Base-by-base conservation (phyloP, 2,113 vertebrate genomes). In the Anguilla japonica region DNA sequence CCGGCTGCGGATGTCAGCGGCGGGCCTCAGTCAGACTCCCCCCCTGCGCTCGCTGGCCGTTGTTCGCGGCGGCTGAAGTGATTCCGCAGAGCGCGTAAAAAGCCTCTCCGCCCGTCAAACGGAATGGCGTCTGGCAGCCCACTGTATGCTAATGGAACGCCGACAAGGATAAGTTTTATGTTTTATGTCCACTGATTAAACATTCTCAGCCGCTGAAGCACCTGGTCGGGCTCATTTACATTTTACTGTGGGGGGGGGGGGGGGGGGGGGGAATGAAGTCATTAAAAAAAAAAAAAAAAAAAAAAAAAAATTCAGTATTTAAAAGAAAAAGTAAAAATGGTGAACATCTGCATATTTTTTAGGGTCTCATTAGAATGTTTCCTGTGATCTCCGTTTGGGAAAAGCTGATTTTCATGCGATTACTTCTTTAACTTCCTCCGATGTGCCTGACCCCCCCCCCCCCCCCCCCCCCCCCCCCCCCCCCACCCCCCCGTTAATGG, bases 361-460 rank as follows among this genome's bases (percentile, higher is more conserved):
- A 40, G 41, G 26, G 87, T 60, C 79, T 41, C 39, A 50, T 60
- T 85, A 46, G 79, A 79, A 84, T 40, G 81, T 63, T 7, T 20
- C 53, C 29, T 41, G 85, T 86, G 39, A 83, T 80, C 79, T 80
- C 29, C 2, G 75, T 50, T n/a, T 86, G 43, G 57, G 71, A 41
- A 80, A 85, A 20, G 26, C 86, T 83, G 57, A 88, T 89, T 85
- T 43, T 82, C n/a, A 26, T 89, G 41, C 75, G 85, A 50, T 87
- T 81, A 84, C 87, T 88, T 86, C 56, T 40, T 22, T 13, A 75
- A 53, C 53, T 81, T 84, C 5, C 81, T 78, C 57, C 60, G 63
- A 79, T 85, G 84, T 83, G 41, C 84, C 57, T 83, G 6, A 82
- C 16, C 41, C 81, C 86, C 57, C 84, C 41, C 11, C 34, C n/a